Percentiles rank a stretch among this genome's conserved stretches.
Conservation (phyloP, 1,140 invertebrate genomes). For the Temnothorax curvispinosus region DNA sequence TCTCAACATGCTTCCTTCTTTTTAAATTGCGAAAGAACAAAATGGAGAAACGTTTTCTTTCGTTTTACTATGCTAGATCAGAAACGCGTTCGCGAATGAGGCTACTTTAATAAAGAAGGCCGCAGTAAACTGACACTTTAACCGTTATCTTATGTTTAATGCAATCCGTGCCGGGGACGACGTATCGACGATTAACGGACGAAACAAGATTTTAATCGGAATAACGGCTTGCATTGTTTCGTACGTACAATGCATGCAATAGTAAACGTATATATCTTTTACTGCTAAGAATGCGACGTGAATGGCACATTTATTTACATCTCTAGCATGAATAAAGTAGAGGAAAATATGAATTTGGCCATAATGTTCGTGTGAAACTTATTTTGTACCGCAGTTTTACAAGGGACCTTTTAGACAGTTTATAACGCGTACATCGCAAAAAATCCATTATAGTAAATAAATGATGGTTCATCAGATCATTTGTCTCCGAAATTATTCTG, state of each 20-base stretch:
- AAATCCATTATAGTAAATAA: constrained; percentile 36
- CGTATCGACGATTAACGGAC: constrained; percentile 12
- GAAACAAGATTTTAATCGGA: constrained; percentile 39
- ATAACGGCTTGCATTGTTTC: constrained; percentile 43
- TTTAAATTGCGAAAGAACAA: constrained; percentile 2
- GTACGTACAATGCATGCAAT: constrained; percentile 5
- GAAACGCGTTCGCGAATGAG: neutral
- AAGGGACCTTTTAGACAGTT: neutral
- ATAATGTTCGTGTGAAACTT: neutral
- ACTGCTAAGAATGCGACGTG: neutral
- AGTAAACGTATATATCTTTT: constrained; percentile 12
- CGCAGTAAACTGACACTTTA: neutral
- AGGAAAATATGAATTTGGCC: neutral
- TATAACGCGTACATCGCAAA: neutral
- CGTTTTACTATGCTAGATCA: neutral
- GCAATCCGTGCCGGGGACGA: neutral
- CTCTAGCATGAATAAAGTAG: neutral
- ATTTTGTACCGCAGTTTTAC: neutral
- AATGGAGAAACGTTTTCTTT: neutral
- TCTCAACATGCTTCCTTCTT: constrained; percentile 19
- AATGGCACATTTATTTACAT: neutral
- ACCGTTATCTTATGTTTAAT: constrained; percentile 51
- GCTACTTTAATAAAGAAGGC: neutral
- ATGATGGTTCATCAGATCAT: constrained; percentile 48
- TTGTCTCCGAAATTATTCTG: constrained; percentile 57